Percentiles rank a stretch among this genome's conserved stretches.
phyloP scores from a whole-genome alignment of 2,797 vertebrate genomes.

The Brachymystax lenok region DNA sequence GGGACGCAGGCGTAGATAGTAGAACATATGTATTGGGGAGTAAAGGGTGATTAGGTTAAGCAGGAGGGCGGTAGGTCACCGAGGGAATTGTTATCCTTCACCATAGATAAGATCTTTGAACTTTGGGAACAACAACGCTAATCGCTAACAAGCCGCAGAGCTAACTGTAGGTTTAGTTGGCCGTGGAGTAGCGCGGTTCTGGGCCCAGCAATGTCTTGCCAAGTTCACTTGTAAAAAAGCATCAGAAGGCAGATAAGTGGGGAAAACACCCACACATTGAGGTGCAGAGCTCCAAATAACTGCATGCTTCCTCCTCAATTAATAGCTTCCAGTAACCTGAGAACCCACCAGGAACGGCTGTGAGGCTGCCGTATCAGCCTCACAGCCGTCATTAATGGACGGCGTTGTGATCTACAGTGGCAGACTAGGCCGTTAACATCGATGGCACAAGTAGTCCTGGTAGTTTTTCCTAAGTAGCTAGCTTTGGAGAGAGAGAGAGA shows the following conservation, averaged over 20 bases:
- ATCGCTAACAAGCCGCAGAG: too few species aligned
- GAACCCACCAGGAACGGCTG: background rate
- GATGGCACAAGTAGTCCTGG: too few species aligned
- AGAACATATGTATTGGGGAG: background rate
- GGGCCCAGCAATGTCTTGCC: background rate
- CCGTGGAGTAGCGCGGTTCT: background rate
- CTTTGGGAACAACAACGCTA: background rate
- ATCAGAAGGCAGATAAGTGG: background rate
- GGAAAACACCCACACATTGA: background rate
- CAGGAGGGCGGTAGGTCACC: too few species aligned
- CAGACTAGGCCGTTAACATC: too few species aligned
- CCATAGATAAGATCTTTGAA: constrained; percentile 10
- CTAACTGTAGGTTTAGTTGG: background rate
- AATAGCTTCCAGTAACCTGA: background rate
- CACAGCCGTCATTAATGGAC: too few species aligned
- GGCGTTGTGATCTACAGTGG: too few species aligned
- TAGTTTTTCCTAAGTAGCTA: background rate
- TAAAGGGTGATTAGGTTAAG: background rate
- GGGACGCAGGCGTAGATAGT: too few species aligned
- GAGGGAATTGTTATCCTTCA: background rate
- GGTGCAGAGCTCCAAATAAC: background rate
- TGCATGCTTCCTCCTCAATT: background rate
- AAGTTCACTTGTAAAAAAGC: constrained; percentile 3
- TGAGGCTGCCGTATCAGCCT: too few species aligned
- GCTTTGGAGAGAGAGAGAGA: background rate